Evolutionary conservation across 2,888 invertebrate species (phyloP).

Genomic region (Tigriopus californicus): DNA sequence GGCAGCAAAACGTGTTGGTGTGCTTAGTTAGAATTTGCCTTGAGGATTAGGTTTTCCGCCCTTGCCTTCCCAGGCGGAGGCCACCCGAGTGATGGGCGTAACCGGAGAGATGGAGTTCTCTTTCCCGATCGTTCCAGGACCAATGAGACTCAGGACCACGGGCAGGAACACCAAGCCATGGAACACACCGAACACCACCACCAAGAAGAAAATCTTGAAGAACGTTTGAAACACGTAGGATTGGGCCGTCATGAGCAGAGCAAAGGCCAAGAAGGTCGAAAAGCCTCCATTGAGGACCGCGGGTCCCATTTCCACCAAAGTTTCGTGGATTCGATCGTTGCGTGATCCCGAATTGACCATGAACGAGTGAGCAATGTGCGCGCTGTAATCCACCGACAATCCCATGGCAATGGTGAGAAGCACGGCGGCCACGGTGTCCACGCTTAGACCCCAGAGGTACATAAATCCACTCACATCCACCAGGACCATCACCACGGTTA

Average conservation of each 20-base stretch:
- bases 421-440: slow-evolving; percentile 34
- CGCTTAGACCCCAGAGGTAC: slow-evolving; percentile 32
- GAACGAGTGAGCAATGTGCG: slow-evolving; percentile 34
- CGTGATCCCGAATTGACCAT: slow-evolving; percentile 18
- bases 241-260: slow-evolving; percentile 46
- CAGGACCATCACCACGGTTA: slow-evolving; percentile 41
- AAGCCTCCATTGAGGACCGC: slow-evolving; percentile 58
- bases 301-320: slow-evolving; percentile 42
- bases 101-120: no score
- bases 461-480: slow-evolving; percentile 33
- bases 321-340: slow-evolving; percentile 26
- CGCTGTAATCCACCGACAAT: slow-evolving; percentile 34
- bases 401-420: slow-evolving; percentile 32
- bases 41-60: no score
- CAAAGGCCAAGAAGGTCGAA: slow-evolving; percentile 51
- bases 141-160: slow-evolving; percentile 26
- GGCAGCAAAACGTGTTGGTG: no score
- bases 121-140: slow-evolving; percentile 21
- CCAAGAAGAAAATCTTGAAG: slow-evolving; percentile 35
- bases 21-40: no score
- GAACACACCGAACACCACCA: slow-evolving; percentile 27
- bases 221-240: slow-evolving; percentile 58
- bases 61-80: no score
- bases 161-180: slow-evolving; percentile 27
- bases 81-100: no score